These are phyloP conservation scores for Diaprepes abbreviatus DNA, from an alignment of 2,888 invertebrate species.

Conservation along the genomic window DNA sequence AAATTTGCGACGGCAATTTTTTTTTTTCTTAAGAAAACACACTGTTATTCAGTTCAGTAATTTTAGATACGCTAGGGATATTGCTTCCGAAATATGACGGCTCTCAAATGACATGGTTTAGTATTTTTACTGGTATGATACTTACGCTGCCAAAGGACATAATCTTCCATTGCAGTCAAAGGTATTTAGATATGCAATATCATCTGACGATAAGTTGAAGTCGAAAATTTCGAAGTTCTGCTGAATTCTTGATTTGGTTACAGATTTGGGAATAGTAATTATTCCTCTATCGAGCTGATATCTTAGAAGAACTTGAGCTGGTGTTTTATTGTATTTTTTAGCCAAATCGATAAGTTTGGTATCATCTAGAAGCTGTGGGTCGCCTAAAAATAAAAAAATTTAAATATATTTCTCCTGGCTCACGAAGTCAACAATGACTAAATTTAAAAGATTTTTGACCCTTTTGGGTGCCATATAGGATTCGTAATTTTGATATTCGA, in stretches of 20 bases:
- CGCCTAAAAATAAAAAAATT: constrained; percentile 62
- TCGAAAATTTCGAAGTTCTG: constrained; percentile 74
- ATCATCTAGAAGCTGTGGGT: constrained; percentile 74
- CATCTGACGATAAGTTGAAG: constrained; percentile 72
- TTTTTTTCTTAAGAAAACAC: too few species aligned
- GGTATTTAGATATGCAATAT: constrained; percentile 75
- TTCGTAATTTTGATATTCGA: too few species aligned
- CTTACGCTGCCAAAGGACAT: constrained; percentile 76
- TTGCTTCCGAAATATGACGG: too few species aligned
- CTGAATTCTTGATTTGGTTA: constrained; percentile 69
- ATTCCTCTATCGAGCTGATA: constrained; percentile 70
- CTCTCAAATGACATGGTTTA: too few species aligned
- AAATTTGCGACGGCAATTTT: too few species aligned
- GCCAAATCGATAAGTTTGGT: constrained; percentile 74
- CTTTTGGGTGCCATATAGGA: too few species aligned
- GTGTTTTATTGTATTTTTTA: constrained; percentile 75
- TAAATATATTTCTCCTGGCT: too few species aligned
- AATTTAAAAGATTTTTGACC: too few species aligned
- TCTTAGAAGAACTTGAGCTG: constrained; percentile 80
- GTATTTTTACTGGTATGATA: too few species aligned
- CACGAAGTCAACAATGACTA: too few species aligned
- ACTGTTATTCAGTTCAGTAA: too few species aligned
- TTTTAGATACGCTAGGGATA: too few species aligned
- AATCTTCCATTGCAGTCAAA: constrained; percentile 82
- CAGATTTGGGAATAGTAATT: constrained; percentile 74